Evolutionary conservation across 1,140 invertebrate genomes (phyloP).

Genomic region (Drosophila funebris): DNA sequence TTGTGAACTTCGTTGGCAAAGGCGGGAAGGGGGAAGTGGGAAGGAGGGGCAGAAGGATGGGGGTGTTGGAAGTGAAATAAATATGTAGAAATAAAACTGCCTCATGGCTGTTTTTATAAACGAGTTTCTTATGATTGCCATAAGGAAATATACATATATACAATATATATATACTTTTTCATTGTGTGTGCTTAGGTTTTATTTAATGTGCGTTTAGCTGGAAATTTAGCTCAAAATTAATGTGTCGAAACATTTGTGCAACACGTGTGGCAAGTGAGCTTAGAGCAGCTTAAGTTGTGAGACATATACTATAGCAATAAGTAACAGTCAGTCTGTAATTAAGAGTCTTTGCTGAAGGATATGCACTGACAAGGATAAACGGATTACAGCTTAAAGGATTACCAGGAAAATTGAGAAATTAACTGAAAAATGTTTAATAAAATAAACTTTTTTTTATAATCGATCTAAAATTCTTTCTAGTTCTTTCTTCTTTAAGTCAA

Average conservation of each 20-base stretch:
- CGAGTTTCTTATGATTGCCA: conserved; percentile 47
- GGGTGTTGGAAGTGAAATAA: conserved; percentile 16
- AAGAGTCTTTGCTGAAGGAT: conserved; percentile 8
- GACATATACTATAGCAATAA: neutral
- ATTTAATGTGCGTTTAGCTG: conserved; percentile 49
- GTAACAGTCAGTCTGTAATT: conserved; percentile 26
- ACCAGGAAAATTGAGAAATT: neutral
- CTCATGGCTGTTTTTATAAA: conserved; percentile 26
- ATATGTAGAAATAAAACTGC: conserved; percentile 38
- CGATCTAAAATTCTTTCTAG: too few species aligned
- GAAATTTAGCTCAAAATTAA: conserved; percentile 66
- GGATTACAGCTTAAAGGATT: neutral
- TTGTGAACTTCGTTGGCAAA: conserved; percentile 3
- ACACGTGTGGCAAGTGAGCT: conserved; percentile 50
- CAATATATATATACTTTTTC: conserved; percentile 20
- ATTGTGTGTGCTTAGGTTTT: conserved; percentile 46
- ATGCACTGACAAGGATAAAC: neutral
- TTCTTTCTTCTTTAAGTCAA: too few species aligned
- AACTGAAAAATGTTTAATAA: neutral
- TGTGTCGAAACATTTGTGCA: conserved; percentile 33
- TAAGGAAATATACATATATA: conserved; percentile 8
- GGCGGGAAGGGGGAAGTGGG: neutral
- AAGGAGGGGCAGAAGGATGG: neutral
- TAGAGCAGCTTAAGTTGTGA: conserved; percentile 49
- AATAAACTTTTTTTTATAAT: neutral